Base-by-base conservation (phyloP, 2,797 vertebrate genomes). In the Petrocephalus schoutedeni region DNA sequence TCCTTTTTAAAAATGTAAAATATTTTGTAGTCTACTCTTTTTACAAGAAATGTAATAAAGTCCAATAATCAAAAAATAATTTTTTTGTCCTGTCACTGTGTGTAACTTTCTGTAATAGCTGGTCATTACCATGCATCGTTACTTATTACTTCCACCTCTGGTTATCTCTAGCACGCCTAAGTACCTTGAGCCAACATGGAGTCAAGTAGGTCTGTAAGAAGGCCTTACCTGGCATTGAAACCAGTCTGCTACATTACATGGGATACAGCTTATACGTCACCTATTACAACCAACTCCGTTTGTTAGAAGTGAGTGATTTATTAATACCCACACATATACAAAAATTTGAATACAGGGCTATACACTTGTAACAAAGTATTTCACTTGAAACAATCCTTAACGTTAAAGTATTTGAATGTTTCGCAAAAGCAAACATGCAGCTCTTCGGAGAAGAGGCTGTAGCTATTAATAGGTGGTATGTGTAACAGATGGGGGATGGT, bases 41-140 rank as follows among this genome's bases (percentile, higher is more conserved):
- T 80, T 80, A 49, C 19, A 80, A 80, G 19, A 45, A 80, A 41
- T 80, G 41, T 80, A 80, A 80, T 80, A 80, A 80, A 80, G 41
- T 80, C 36, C 41, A 77, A 77, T 77, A 49, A 45, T 80, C 41
- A n/a, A n/a, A n/a, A n/a, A n/a, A n/a, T 49, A 41, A 41, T 14
- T 80, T 16, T 16, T 80, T 80, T 80, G 74, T 80, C 19, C 19
- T n/a, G 19, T n/a, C 74, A n/a, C 4, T 36, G 32, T 71, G 32
- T 71, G 14, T 67, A 67, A 28, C 10, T 67, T 67, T 4, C 32
- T 67, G 28, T 67, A 67, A 67, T 32, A 3, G 64, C 64, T 36
- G 64, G 28, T 14, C 23, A 67, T 32, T 28, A 67, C 28, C 32
- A 67, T 14, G 64, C 28, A 67, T 32, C 14, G 28, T 12, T 67